Evolutionary conservation across 2,888 invertebrate genomes (phyloP), one percentile per base, ranked within the genome.

Genomic region (Dusona sp.): DNA sequence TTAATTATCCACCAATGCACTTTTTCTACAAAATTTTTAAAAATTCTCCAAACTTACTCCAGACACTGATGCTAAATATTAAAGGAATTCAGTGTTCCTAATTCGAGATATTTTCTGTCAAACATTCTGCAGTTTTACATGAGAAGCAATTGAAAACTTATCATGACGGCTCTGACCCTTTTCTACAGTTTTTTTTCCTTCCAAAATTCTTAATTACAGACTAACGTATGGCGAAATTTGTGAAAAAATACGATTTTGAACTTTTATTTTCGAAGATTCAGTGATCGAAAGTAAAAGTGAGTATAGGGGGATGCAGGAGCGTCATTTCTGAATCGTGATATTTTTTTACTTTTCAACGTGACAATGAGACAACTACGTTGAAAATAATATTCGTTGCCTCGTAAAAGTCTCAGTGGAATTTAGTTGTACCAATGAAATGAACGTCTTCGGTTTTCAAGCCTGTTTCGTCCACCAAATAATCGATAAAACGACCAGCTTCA

Each of bases 341-440:
- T 33, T 33, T 33, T 33, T 38, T 38, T 4, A 45, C 2, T 45
- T 45, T 45, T 16, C 45, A 45, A 9, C 38, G 38, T 38, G 3
- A 38, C 16, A 45, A 16, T 16, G 9, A 16, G 2, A 42, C 11
- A 11, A 11, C 9, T 42, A 8, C 11, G 42, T 42, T 42, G 2
- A 11, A 42, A 42, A 42, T 0, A 42, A 11, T 9, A 51, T 51
- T 51, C n/a, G 19, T 51, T 19, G 48, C 48, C n/a, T 7, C 48
- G n/a, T n/a, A 22, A 9, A 29, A 61, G 16, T 61, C 29, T 25
- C 61, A 33, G 19, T 19, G 13, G 4, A 67, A 67, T 67, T 64
- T 64, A 48, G 25, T 36, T 64, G 33, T 88, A 94, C 95, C 95
- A 84, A 95, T 92, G 79, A 95, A 91, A 89, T 95, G 95, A 42